Evolutionary conservation across 1,140 invertebrate species (phyloP), one percentile per base, ranked within the genome.

Genomic region (Leptoteleia sp.): DNA sequence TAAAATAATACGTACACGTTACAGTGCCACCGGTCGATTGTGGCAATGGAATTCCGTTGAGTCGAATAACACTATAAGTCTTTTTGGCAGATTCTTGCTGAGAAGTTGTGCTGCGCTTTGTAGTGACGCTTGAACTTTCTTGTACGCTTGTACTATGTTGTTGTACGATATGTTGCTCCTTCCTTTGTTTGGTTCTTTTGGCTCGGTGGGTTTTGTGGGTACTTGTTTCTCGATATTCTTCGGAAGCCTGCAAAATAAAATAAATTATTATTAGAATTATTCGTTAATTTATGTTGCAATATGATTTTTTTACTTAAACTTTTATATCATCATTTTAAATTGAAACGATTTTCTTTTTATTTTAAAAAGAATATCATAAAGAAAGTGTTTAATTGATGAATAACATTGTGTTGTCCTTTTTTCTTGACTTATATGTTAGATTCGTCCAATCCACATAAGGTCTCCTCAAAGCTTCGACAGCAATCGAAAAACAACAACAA

Each of bases 1-100:
- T 12, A 42, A 37, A 47, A 16, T 38, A 12, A 40, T 81, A 89
- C 90, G 86, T 87, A 95, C 94, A 93, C 81, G 92, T 92, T 52
- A 95, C 92, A 86, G 92, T 92, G 82, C 93, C 94, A 82, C 93
- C 93, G 78, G 92, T 92, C 15, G 92, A 40, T 38, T 84, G 92
- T 65, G 94, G 94, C 68, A 95, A 87, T 55, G 93, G 94, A 70
- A 95, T 94, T 81, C 93, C 93, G 83, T 93, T 92, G 61, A 95
- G 88, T 70, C 93, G 91, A 52, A 95, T 91, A 52, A 91, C 88
- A 82, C 92, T 89, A 84, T 92, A 95, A 55, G 89, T 83, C 47
- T 85, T 85, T 52, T 82, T 84, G 13, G 52, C 52, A 55, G 81
- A 73, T 43, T 83, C 45, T 45, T 85, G 77, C 9, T 84, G 83